These are phyloP conservation scores for Myotis planiceps DNA, from an alignment of 2,797 vertebrate genomes.

Conservation along the genomic window DNA sequence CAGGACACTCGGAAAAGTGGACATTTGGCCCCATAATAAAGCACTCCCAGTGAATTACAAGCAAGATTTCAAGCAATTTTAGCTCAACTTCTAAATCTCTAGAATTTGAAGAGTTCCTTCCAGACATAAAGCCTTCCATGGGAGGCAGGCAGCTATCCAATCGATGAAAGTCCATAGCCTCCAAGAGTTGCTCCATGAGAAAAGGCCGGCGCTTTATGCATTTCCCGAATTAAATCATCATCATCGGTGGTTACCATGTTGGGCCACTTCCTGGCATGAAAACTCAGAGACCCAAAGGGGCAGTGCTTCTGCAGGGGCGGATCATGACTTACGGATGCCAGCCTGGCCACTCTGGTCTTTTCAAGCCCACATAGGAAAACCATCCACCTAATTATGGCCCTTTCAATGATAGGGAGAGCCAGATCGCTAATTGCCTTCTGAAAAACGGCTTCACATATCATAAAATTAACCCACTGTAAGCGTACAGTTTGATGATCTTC, in stretches of 20 bases:
- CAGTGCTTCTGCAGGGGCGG: accelerated
- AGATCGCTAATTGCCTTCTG: not conserved
- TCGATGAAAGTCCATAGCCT: not conserved
- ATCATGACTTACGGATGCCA: not conserved
- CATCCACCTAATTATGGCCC: accelerated
- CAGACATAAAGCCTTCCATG: not conserved
- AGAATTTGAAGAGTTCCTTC: not conserved
- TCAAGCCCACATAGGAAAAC: not conserved
- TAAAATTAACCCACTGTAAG: not conserved
- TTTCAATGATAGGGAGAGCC: not conserved
- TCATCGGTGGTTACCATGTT: not conserved
- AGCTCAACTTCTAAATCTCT: not conserved
- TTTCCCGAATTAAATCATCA: not conserved
- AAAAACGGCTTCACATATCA: not conserved
- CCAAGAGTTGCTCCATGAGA: not conserved
- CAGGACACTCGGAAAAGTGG: constrained; percentile 36
- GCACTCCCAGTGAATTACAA: not conserved
- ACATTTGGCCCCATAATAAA: not conserved
- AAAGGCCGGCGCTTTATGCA: not conserved
- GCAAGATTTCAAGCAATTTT: not conserved
- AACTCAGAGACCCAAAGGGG: not conserved
- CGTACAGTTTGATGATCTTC: not conserved
- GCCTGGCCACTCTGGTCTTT: not conserved
- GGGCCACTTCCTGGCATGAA: not conserved
- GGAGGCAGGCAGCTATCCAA: not conserved